A percentile compares a stretch with the other conserved stretches of the same genome.
phyloP scores from a whole-genome alignment of 2,113 vertebrate species.

The Promerops cafer region DNA sequence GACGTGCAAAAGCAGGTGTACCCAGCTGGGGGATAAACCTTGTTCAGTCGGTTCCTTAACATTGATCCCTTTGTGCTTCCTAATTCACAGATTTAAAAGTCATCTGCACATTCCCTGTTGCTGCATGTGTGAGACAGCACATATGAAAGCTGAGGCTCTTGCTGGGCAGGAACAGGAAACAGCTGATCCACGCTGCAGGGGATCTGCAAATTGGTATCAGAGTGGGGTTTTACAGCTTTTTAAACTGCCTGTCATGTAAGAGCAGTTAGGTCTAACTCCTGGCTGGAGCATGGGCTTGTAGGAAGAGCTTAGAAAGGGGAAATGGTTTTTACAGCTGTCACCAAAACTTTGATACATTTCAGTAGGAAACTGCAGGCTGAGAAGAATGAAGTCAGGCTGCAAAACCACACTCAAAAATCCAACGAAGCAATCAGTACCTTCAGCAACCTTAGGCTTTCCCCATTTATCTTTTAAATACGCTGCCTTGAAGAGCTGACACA shows the following conservation, averaged over 20 bases:
- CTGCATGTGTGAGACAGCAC: not conserved
- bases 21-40: not conserved
- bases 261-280: not conserved
- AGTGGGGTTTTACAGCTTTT: not conserved
- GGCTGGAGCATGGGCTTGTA: not conserved
- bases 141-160: not conserved
- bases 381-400: not conserved
- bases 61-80: not conserved
- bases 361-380: not conserved
- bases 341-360: not conserved
- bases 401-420: not conserved
- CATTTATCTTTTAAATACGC: rapidly evolving
- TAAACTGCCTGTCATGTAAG: not conserved
- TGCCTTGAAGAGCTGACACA: not conserved
- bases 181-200: not conserved
- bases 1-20: not conserved
- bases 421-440: not conserved
- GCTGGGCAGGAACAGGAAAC: slow-evolving; percentile 22
- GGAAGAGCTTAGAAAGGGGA: not conserved
- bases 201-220: not conserved
- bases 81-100: not conserved
- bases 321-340: not conserved
- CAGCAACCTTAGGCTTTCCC: not conserved
- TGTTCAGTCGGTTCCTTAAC: not conserved
- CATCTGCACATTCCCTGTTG: not conserved